phyloP scores from a whole-genome alignment of 2,888 invertebrate species.

The Sylvicola cinctus region DNA sequence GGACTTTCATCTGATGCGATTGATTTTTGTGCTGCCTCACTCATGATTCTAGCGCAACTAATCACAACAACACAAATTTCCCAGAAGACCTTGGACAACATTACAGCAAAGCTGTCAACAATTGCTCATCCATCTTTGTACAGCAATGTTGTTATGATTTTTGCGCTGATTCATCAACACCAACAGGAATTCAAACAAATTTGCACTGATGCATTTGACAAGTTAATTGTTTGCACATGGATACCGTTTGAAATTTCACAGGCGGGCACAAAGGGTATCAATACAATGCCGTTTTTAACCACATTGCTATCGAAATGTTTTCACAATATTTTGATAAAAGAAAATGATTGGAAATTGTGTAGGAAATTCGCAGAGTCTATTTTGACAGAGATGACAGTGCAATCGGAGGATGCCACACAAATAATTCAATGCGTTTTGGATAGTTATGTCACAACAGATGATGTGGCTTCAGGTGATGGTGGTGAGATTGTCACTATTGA shows the following conservation, averaged over 20 bases:
- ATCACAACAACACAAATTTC: conserved; percentile 39
- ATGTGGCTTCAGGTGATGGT: conserved; percentile 1
- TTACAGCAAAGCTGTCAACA: conserved; percentile 31
- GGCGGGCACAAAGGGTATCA: conserved; percentile 32
- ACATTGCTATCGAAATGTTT: conserved; percentile 34
- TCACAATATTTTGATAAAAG: conserved; percentile 27
- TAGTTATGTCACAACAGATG: conserved; percentile 13
- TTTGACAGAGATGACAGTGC: too few species aligned
- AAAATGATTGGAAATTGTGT: conserved; percentile 27
- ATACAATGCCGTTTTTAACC: conserved; percentile 33
- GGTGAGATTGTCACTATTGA: conserved; percentile 10
- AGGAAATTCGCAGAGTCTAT: conserved; percentile 20
- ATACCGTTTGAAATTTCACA: conserved; percentile 28
- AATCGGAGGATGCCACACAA: neutral
- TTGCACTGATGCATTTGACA: conserved; percentile 30
- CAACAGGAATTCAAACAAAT: conserved; percentile 29
- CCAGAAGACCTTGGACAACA: conserved; percentile 28
- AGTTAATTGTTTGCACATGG: conserved; percentile 27
- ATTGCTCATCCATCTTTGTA: conserved; percentile 30
- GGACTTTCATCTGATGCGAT: conserved; percentile 44
- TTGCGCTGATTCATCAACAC: conserved; percentile 48
- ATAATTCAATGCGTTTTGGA: conserved; percentile 23
- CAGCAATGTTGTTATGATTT: conserved; percentile 38
- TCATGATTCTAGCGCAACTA: conserved; percentile 51
- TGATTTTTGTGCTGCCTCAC: conserved; percentile 53